Conservation (phyloP, 2,888 invertebrate species). For the Strigamia crassipes region DNA sequence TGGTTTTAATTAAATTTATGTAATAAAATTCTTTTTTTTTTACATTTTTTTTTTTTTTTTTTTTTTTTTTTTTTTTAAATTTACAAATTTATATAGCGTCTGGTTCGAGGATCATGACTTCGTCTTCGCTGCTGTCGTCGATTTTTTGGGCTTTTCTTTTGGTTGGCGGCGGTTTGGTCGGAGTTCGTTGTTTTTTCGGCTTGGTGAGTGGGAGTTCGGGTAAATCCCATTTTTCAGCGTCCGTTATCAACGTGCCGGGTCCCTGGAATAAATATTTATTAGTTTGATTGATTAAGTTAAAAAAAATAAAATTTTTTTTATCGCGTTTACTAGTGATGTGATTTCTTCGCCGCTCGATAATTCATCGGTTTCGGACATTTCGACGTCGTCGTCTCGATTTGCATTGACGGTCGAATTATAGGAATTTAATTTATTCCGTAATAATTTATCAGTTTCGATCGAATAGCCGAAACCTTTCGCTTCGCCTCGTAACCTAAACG, state of each 20-base stretch:
- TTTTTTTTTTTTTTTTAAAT: no score
- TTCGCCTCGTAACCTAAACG: neutral
- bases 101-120: constrained; percentile 45
- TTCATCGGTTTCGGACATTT: neutral
- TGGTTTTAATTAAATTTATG: constrained; percentile 14
- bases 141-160: neutral
- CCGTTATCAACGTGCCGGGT: neutral
- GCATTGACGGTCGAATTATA: neutral
- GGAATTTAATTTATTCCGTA: neutral
- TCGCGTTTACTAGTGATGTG: neutral
- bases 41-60: neutral
- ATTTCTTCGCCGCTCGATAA: neutral
- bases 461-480: neutral
- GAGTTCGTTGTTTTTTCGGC: neutral
- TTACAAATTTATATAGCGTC: neutral
- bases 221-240: neutral
- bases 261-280: neutral
- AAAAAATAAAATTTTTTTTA: no score
- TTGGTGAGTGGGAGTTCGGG: neutral
- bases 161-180: neutral
- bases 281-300: neutral
- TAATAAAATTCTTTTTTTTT: constrained; percentile 13
- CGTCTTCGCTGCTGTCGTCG: constrained; percentile 47
- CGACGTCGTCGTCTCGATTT: neutral
- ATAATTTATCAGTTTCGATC: neutral